Evolutionary conservation across 2,797 vertebrate genomes (phyloP), one percentile per base, ranked within the genome.

Genomic region (Ceryle rudis): DNA sequence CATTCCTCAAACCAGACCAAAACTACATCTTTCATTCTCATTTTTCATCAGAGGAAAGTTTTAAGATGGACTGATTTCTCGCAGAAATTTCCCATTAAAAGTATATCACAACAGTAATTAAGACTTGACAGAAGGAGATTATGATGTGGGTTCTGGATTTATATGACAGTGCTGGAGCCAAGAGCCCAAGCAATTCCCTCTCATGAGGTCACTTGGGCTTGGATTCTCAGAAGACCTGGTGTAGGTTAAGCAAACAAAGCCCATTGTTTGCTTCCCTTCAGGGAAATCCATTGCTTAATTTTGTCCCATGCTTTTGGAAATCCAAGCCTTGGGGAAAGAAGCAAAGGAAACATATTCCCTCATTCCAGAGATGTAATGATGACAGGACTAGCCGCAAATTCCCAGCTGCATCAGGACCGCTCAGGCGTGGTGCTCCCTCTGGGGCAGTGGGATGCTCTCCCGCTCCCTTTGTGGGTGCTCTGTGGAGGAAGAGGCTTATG

Each of bases 21-120:
- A 86, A 41, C 16, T 52, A 17, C 33, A 51, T 49, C 49, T 86
- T 93, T 65, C 26, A 62, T 73, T 81, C 55, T 60, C 46, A 65
- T 79, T 93, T 90, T 62, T 86, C 64, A 89, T 47, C 26, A 62
- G 70, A 70, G 22, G n/a, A 41, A 92, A 84, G 47, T 80, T 94
- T 89, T 81, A 89, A 86, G 62, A 92, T 22, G 41, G 73, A 75
- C 13, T 1, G 8, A 81, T 57, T 95, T 89, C 64, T 89, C 87
- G 9, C 22, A 84, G 35, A 89, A 95, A 75, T 75, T 70, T 84
- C 51, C 60, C 25, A 55, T 57, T 93, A 78, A 19, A 74, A 89
- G 39, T 44, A 60, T 52, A 55, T 70, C 72, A 66, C 35, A 57
- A 73, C 67, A 94, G 66, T 52, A 86, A 96, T 62, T 90, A 89